Base-by-base conservation (phyloP, 2,113 vertebrate species). In the Heterochromis multidens region DNA sequence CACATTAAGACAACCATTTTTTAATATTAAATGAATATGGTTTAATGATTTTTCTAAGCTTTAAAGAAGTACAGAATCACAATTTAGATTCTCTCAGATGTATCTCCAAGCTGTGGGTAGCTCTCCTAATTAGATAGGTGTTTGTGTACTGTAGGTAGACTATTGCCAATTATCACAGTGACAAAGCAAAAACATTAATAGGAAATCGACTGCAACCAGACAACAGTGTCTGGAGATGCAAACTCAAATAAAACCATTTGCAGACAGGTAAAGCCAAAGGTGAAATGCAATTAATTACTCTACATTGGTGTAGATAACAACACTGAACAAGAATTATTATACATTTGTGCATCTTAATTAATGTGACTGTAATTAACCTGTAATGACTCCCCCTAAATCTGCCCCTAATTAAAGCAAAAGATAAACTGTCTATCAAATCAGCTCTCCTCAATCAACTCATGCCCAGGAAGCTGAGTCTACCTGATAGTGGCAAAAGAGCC, bases 151-250 rank as follows among this genome's bases (percentile, higher is more conserved):
- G 77, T 77, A 86, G 85, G 81, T 92, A 54, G 70, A 52, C 70
- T 54, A 81, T 92, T 82, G 87, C 88, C 91, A 95, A 95, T 95
- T 94, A 95, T 89, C 78, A 60, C 81, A 70, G 76, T 89, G 94
- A 93, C 89, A 93, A 91, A 91, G 89, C 85, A 84, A 67, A 91
- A 87, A 77, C 91, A 91, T 90, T 93, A 93, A 90, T 74, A 33
- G 84, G 65, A 89, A 82, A 91, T 90, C 37, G 77, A 90, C 79
- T 84, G 70, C 35, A 60, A 46, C 88, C 86, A 91, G 84, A 87
- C 87, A 85, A 67, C 70, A 61, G 81, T 40, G 90, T 91, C 89
- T 91, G 78, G 65, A 78, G 87, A 87, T 81, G 35, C 76, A 43
- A 87, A 46, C 81, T 77, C 61, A 87, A 91, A 90, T 84, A 92